Percentiles rank a stretch among this genome's conserved stretches.
Evolutionary conservation across 1,140 invertebrate genomes (phyloP).

Genomic region (Saccostrea cuccullata): DNA sequence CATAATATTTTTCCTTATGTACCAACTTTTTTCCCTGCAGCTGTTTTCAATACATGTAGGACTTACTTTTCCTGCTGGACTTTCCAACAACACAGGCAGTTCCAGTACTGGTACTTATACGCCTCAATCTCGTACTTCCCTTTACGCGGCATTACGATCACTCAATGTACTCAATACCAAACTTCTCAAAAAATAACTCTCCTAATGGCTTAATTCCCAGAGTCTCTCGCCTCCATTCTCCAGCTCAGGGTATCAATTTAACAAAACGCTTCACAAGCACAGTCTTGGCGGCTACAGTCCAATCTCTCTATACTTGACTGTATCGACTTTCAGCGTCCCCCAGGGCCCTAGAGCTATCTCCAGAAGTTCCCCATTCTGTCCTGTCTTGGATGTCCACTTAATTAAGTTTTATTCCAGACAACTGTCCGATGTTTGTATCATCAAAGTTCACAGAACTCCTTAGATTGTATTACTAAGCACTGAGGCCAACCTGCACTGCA

Average conservation of each 20-base stretch:
- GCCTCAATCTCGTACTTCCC: slow-evolving; percentile 63
- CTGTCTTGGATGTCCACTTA: background rate
- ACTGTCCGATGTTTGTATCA: background rate
- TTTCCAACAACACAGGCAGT: slow-evolving; percentile 56
- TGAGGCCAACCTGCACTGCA: background rate
- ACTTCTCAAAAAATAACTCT: background rate
- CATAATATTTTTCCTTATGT: no score
- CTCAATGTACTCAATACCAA: background rate
- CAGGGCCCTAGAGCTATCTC: background rate
- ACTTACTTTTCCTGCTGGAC: slow-evolving; percentile 60
- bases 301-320: background rate
- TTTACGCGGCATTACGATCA: background rate
- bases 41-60: no score
- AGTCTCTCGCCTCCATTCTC: background rate
- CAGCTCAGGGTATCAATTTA: background rate
- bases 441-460: background rate
- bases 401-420: background rate
- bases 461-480: background rate
- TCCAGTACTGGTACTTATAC: slow-evolving; percentile 46
- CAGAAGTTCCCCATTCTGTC: background rate
- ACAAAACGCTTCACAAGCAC: background rate
- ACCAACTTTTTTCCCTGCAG: no score
- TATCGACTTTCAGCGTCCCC: slow-evolving; percentile 1
- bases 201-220: background rate
- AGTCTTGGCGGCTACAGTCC: background rate